phyloP scores from a whole-genome alignment of 1,140 invertebrate genomes.

The Parasteatoda tepidariorum region DNA sequence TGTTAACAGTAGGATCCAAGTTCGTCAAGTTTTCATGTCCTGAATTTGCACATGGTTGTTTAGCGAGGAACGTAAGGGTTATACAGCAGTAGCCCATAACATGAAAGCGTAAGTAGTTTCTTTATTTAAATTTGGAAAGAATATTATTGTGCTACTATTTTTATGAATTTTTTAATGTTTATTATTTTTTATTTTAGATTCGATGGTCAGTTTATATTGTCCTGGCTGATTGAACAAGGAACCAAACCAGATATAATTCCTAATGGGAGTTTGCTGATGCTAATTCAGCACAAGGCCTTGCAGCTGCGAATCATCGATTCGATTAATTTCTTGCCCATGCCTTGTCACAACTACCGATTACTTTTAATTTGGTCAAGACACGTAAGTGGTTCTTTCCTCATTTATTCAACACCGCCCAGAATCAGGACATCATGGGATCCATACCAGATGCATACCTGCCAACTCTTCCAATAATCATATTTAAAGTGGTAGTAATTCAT shows the following conservation, averaged over 20 bases:
- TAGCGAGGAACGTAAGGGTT: background rate
- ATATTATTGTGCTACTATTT: background rate
- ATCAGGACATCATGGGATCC: background rate
- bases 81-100: too few relatives aligned
- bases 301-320: constrained; percentile 13
- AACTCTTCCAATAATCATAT: constrained; percentile 3
- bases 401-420: background rate
- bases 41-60: background rate
- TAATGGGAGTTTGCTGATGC: background rate
- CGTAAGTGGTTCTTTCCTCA: constrained; percentile 41
- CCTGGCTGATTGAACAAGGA: background rate
- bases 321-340: constrained; percentile 5
- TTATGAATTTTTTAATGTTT: background rate
- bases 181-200: background rate
- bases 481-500: too few relatives aligned
- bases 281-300: background rate
- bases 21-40: too few relatives aligned
- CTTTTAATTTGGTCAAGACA: background rate
- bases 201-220: constrained; percentile 6
- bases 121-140: background rate
- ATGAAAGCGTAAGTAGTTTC: background rate
- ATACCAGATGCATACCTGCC: background rate
- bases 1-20: background rate
- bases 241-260: background rate
- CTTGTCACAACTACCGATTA: background rate